Percentiles rank a stretch among this genome's conserved stretches.
phyloP scores from a whole-genome alignment of 2,113 vertebrate species.

The Brevimyrus niger region DNA sequence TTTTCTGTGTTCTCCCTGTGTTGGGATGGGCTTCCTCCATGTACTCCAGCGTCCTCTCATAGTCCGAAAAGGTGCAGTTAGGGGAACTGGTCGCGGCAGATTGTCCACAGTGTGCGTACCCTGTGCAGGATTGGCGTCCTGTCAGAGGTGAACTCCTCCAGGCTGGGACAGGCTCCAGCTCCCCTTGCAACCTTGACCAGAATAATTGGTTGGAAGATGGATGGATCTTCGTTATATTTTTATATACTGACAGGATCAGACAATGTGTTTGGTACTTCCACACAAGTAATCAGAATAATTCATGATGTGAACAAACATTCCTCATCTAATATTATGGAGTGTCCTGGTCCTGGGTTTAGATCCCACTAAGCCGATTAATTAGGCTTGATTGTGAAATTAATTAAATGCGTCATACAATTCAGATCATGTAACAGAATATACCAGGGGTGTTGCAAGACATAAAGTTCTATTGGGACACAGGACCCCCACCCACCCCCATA shows the following conservation, averaged over 20 bases:
- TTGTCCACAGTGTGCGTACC: not conserved
- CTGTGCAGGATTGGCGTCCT: not conserved
- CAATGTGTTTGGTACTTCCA: not conserved
- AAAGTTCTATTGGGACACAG: not conserved
- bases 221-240: not conserved
- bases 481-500: not conserved
- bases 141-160: not conserved
- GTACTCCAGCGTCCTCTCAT: not conserved
- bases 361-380: not conserved
- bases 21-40: not conserved
- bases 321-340: not conserved
- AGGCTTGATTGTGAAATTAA: not conserved
- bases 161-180: not conserved
- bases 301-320: not conserved
- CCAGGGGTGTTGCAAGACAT: not conserved
- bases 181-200: not conserved
- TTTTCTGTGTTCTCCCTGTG: not conserved
- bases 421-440: not conserved
- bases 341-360: not conserved
- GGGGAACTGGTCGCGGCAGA: not conserved
- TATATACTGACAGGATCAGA: not conserved
- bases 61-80: not conserved
- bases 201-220: not conserved
- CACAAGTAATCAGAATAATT: not conserved
- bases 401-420: not conserved